Evolutionary conservation across 2,113 vertebrate species (phyloP), one percentile per base, ranked within the genome.

Genomic region (Lamprologus sp.): DNA sequence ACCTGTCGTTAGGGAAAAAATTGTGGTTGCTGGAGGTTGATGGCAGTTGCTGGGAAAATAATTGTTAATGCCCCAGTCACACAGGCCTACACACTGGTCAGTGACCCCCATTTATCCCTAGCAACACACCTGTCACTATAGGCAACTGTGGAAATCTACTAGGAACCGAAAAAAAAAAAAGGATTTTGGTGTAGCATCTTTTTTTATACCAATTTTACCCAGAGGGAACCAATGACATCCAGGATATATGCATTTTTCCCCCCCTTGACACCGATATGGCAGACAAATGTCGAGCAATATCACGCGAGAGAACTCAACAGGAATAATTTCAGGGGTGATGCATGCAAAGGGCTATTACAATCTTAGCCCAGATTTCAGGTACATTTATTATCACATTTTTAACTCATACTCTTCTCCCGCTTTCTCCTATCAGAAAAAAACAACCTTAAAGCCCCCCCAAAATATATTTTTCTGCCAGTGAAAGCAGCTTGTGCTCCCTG

Each of bases 161-260:
- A 23, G 7, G 12, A 42, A 70, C 35, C 3, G 2, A 9, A 42
- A 3, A 14, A 23, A 17, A 33, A 65, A 11, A 65, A 37, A n/a
- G 0, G 35, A 15, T 23, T 23, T 70, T 70, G 65, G 2, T 70
- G 65, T 5, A 42, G n/a, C n/a, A 68, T 14, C 19, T 21, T 70
- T 14, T 40, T 23, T 23, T 40, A 21, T 26, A 73, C 37, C 12
- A 42, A 73, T 73, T 70, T 42, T 23, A 73, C 5, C 8, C 21
- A 73, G 2, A 1, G 23, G 8, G 13, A 45, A 23, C 68, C 21
- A 73, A 7, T 26, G 5, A 26, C 21, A 26, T 47, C 14, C 40
- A 73, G 68, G 4, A 26, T 26, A 45, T 26, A 45, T 45, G 5
- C 1, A 26, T 45, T 23, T 6, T 1, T 0, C 0, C 9, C 17